Evolutionary conservation across 2,888 invertebrate species (phyloP), one percentile per base, ranked within the genome.

Genomic region (Tipula helvola): DNA sequence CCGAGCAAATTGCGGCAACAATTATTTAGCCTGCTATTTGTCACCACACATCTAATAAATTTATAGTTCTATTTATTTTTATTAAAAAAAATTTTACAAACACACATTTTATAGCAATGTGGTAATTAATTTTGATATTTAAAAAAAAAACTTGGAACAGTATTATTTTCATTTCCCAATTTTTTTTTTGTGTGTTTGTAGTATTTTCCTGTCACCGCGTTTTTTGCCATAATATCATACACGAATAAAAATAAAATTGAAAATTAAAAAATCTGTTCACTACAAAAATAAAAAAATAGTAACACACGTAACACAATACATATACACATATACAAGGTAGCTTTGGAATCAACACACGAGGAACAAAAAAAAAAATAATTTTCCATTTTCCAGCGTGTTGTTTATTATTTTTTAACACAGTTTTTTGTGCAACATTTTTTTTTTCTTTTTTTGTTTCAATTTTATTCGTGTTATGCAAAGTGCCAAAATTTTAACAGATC

Each of bases 121-220:
- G 84, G 84, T 84, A 41, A 84, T 84, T 84, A 84, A 84, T 84
- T 83, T 83, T 36, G 13, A 36, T 13, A 84, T 16, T 41, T 39
- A 39, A 84, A 39, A 84, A 39, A n/a, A 36, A 84, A 84, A 84
- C 7, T 8, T 36, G 41, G n/a, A n/a, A 84, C 84, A 41, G 36
- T 39, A 84, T 36, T 83, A 36, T 83, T 83, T 36, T 39, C 28
- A 71, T 71, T 71, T 71, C 28, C 71, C 28, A 71, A 28, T 71
- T 71, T 71, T 71, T 71, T 71, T 71, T 71, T 71, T 71, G 12
- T 28, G n/a, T 57, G 16, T 18, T 5, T 18, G 13, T 12, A 71
- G 52, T 52, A 10, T 84, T 84, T 84, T 84, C 84, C 39, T 84
- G 84, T 39, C 84, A 84, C 84, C 84, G 84, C 39, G 41, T 84